Base-by-base conservation (phyloP, 2,113 vertebrate genomes). In the Regulus satrapa region DNA sequence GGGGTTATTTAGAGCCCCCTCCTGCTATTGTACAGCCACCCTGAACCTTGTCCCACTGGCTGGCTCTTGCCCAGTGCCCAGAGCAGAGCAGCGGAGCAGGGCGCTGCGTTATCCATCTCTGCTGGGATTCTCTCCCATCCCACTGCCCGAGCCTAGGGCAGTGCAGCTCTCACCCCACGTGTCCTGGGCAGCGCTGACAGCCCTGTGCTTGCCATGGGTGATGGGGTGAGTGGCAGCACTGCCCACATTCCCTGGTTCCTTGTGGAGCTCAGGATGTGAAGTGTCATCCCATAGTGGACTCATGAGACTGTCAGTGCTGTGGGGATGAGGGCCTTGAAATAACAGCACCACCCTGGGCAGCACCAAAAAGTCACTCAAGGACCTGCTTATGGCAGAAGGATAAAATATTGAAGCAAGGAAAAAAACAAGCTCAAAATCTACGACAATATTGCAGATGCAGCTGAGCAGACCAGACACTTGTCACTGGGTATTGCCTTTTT, bases 61-160 rank as follows among this genome's bases (percentile, higher is more conserved):
- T 83, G 34, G 38, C 49, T 66, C 38, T 3, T 10, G 18, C 18
- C 74, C 49, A n/a, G 6, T 6, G 13, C 5, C 77, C 3, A 48
- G 45, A 5, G n/a, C 3, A 38, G 8, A 28, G 14, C 19, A 12
- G 4, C 1, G 2, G 14, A 21, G 36, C 63, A 67, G 52, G 52
- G 6, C 12, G 2, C 52, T 56, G 3, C 32, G 0, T 4, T 25
- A 4, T 0, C 36, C n/a, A 13, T 1, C 1, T 14, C 5, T 41
- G 52, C 12, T 23, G 5, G 0, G 34, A 23, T 9, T 21, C 81
- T 12, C 41, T 40, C 43, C 8, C 14, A n/a, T 15, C 31, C 38
- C n/a, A 2, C 63, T 48, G 52, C 56, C 36, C 3, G 14, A 75
- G 38, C 62, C 43, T 21, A 18, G 19, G 20, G 2, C 17, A 26